Evolutionary conservation across 2,113 vertebrate species (phyloP).

Genomic region (Microcebus tavaratra): DNA sequence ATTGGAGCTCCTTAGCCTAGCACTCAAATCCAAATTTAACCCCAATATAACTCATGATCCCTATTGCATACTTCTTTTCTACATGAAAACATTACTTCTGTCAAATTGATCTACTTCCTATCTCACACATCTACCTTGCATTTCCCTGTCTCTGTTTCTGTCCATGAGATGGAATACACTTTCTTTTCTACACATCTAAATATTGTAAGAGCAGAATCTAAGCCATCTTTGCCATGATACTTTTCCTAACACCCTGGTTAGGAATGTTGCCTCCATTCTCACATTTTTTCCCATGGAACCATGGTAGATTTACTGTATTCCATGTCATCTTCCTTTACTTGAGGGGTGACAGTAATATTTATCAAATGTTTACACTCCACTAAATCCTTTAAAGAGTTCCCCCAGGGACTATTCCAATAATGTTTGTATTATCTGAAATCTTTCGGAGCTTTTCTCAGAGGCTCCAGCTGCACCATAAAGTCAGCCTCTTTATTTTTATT

Average conservation of each 20-base stretch:
- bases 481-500: not conserved
- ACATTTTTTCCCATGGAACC: too few species aligned
- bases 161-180: not conserved
- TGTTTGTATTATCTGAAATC: not conserved
- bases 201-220: not conserved
- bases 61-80: not conserved
- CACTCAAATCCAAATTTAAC: not conserved
- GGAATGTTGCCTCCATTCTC: not conserved
- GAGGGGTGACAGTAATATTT: not conserved
- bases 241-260: not conserved
- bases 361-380: not conserved
- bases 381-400: not conserved
- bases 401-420: not conserved
- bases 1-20: not conserved
- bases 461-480: not conserved
- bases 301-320: not conserved
- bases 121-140: not conserved
- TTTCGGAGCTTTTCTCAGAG: not conserved
- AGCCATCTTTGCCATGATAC: not conserved
- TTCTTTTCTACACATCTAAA: not conserved
- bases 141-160: not conserved
- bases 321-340: not conserved
- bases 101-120: not conserved
- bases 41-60: too few species aligned
- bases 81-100: not conserved